Evolutionary conservation across 2,113 vertebrate species (phyloP).

Genomic region (Felis catus): F.catus_Fca126_mat1.0 CM031414.1:13298001-13298500

Average conservation of each 20-base stretch:
- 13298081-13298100: background rate
- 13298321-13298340: background rate
- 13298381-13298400: background rate
- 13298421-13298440: background rate
- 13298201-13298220: background rate
- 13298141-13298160: background rate
- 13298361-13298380: background rate
- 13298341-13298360: background rate
- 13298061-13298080: background rate
- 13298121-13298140: background rate
- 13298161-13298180: background rate
- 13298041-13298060: background rate
- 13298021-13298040: background rate
- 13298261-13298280: background rate
- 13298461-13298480: background rate
- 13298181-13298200: background rate
- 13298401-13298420: background rate
- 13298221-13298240: background rate
- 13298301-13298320: background rate
- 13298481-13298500: background rate
- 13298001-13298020: too few relatives aligned
- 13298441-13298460: background rate
- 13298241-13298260: background rate
- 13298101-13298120: background rate
- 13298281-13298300: background rate